These are phyloP conservation scores for Anabacerthia variegaticeps DNA, from an alignment of 2,797 vertebrate genomes.

Conservation along the genomic window DNA sequence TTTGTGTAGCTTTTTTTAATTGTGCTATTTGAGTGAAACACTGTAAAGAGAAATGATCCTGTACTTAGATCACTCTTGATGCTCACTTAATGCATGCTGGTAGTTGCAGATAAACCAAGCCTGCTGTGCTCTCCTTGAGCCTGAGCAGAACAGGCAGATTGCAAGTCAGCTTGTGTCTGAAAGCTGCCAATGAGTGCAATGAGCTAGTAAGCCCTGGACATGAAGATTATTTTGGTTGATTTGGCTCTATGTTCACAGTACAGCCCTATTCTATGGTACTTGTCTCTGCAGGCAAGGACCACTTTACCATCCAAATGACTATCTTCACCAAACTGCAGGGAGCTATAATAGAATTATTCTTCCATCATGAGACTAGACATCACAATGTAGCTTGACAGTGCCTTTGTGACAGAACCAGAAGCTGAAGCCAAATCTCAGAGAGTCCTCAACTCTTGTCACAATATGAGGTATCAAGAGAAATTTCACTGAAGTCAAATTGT, in stretches of 20 bases:
- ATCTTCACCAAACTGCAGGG: neutral
- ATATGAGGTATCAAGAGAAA: neutral
- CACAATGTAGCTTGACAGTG: neutral
- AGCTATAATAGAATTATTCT: neutral
- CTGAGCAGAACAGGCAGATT: neutral
- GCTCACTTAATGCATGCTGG: neutral
- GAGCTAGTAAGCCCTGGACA: neutral
- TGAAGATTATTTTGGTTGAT: neutral
- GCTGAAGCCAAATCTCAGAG: neutral
- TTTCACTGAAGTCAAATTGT: neutral
- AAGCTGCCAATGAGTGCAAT: neutral
- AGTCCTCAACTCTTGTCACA: neutral
- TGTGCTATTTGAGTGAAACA: neutral
- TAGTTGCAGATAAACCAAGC: neutral
- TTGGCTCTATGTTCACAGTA: rapidly evolving
- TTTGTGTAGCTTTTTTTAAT: neutral
- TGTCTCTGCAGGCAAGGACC: neutral
- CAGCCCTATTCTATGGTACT: neutral
- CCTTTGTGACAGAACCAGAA: neutral
- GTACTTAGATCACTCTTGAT: neutral
- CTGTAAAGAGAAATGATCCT: neutral
- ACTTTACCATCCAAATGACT: neutral
- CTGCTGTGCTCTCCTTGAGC: neutral
- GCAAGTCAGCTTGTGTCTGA: neutral
- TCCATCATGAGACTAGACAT: neutral